Evolutionary conservation across 2,113 vertebrate genomes (phyloP).

Genomic region (Thymallus thymallus): DNA sequence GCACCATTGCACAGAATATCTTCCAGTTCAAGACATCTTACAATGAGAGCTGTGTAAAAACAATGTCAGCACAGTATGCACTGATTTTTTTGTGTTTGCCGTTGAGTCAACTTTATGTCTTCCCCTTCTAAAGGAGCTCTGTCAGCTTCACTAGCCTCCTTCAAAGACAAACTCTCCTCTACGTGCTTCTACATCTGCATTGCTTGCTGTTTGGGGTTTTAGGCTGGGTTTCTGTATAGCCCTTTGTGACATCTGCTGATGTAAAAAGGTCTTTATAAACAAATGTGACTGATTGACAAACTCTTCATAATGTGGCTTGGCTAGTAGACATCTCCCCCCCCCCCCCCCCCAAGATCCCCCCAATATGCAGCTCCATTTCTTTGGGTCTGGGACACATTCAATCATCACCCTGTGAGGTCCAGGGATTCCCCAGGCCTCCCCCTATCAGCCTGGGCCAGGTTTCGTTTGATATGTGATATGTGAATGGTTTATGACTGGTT

Average conservation of each 20-base stretch:
- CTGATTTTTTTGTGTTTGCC: no score
- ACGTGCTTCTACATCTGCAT: no score
- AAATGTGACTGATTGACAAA: background rate
- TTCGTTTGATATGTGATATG: background rate
- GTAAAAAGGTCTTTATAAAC: no score
- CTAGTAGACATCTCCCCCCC: background rate
- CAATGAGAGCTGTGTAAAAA: background rate
- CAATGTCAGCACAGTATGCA: background rate
- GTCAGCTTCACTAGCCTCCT: no score
- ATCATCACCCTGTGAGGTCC: conserved; percentile 6
- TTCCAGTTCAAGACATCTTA: conserved; percentile 16
- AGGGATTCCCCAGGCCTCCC: background rate
- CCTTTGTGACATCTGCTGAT: no score
- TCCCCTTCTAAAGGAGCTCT: no score
- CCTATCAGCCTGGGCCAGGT: background rate
- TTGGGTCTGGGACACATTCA: background rate
- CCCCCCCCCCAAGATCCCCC: background rate
- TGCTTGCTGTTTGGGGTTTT: no score
- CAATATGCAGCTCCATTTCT: background rate
- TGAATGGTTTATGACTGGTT: background rate
- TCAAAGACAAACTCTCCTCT: no score
- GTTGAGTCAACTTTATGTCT: no score
- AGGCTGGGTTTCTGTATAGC: no score
- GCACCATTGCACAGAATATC: conserved; percentile 32
- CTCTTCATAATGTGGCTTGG: background rate